A percentile compares a stretch with the other conserved stretches of the same genome.
phyloP scores from a whole-genome alignment of 2,113 vertebrate species.

The Dromas ardeola region DNA sequence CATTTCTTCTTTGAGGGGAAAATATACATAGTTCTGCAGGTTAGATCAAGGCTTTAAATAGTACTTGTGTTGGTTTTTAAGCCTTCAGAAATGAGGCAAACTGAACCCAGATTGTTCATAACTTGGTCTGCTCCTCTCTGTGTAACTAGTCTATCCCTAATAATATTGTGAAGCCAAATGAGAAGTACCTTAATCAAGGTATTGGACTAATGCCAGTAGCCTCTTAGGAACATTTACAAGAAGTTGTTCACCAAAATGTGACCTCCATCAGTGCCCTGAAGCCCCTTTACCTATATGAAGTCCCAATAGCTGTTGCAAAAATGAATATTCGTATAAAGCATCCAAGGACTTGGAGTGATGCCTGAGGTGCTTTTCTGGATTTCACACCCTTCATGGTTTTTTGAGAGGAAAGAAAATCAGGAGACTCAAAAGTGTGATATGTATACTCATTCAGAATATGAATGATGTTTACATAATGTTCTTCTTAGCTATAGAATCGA shows the following conservation, averaged over 20 bases:
- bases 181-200: background rate
- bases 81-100: background rate
- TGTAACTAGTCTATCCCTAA: background rate
- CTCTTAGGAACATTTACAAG: background rate
- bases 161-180: background rate
- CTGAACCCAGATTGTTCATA: background rate
- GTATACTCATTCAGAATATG: background rate
- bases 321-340: background rate
- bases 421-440: background rate
- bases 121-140: background rate
- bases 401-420: background rate
- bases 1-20: background rate
- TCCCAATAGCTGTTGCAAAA: background rate
- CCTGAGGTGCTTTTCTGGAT: background rate
- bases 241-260: background rate
- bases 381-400: background rate
- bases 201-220: background rate
- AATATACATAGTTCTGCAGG: background rate
- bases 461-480: background rate
- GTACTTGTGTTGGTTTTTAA: background rate
- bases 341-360: background rate
- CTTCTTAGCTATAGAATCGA: background rate
- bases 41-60: background rate
- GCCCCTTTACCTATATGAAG: background rate
- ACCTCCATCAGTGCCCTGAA: background rate